Percentiles rank a stretch among this genome's conserved stretches.
Conservation (phyloP, 2,113 vertebrate species). For the Dinomys branickii region DNA sequence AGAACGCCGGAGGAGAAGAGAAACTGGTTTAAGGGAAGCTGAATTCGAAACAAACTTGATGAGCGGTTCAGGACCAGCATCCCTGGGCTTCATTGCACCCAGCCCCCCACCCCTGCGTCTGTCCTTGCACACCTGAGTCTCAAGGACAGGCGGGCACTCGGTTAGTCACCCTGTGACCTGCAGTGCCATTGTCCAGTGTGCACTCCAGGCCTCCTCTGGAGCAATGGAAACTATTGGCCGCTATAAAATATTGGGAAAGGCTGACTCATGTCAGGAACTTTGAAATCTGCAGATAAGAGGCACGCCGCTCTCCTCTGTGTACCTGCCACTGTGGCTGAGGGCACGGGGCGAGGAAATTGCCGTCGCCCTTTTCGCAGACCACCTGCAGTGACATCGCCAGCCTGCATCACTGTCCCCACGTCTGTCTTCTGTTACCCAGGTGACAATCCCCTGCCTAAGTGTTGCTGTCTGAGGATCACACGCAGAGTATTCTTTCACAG, state of each 20-base stretch:
- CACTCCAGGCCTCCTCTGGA: not conserved
- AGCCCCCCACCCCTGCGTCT: not conserved
- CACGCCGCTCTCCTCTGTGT: not conserved
- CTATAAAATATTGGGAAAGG: not conserved
- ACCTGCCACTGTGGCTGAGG: not conserved
- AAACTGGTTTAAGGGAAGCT: not conserved
- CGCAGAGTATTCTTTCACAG: not conserved
- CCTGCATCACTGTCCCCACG: fast-evolving
- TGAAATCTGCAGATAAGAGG: conserved; percentile 73
- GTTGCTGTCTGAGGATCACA: not conserved
- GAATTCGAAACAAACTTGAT: not conserved
- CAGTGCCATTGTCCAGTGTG: not conserved
- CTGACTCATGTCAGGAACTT: conserved; percentile 73
- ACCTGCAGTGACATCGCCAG: not conserved
- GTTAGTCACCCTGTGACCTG: not conserved
- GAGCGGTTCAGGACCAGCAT: not conserved
- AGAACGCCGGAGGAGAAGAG: no score
- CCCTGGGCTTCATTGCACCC: not conserved
- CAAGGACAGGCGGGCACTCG: not conserved
- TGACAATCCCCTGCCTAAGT: fast-evolving
- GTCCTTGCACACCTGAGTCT: not conserved
- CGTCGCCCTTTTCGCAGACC: not conserved
- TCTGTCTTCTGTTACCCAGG: not conserved
- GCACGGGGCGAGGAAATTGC: not conserved
- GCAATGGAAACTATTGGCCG: not conserved